Evolutionary conservation across 2,113 vertebrate species (phyloP), one percentile per base, ranked within the genome.

Genomic region (Typhlomys cinereus): DNA sequence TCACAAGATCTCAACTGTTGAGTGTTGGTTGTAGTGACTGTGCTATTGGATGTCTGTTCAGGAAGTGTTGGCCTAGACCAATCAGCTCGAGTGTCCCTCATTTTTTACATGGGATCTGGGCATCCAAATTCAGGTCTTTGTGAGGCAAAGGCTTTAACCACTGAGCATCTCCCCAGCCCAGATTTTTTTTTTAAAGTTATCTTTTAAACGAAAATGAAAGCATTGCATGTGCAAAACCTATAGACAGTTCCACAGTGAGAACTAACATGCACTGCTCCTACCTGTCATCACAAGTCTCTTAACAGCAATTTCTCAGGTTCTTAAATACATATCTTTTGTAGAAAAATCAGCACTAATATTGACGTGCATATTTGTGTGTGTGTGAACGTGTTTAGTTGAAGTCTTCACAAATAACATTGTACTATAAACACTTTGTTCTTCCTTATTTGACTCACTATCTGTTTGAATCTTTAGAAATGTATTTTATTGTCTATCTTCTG

Each of bases 151-250:
- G n/a, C n/a, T n/a, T n/a, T n/a, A n/a, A n/a, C n/a, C n/a, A n/a
- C n/a, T n/a, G n/a, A n/a, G n/a, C n/a, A n/a, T n/a, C n/a, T n/a
- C n/a, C n/a, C n/a, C n/a, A n/a, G n/a, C n/a, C n/a, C n/a, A n/a
- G n/a, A n/a, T n/a, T n/a, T n/a, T n/a, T n/a, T n/a, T n/a, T n/a
- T n/a, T n/a, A n/a, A 93, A 29, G 1, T 75, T 82, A 54, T 25
- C 48, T 83, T 91, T 73, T 7, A 48, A 92, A 78, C 36, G 13
- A 82, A 89, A 85, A 64, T 62, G 21, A 83, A 92, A 96, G 34
- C 64, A 70, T 57, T 50, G 2, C 29, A 9, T 41, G 25, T 25
- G 54, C 6, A 46, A 74, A 54, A 21, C 23, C 4, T 69, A 73
- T 6, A 83, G 80, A 83, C 74, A 57, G 5, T 44, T 82, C 21